These are phyloP conservation scores for Enhydra lutris DNA, from an alignment of 2,113 vertebrate genomes.

Conservation along the genomic window DNA sequence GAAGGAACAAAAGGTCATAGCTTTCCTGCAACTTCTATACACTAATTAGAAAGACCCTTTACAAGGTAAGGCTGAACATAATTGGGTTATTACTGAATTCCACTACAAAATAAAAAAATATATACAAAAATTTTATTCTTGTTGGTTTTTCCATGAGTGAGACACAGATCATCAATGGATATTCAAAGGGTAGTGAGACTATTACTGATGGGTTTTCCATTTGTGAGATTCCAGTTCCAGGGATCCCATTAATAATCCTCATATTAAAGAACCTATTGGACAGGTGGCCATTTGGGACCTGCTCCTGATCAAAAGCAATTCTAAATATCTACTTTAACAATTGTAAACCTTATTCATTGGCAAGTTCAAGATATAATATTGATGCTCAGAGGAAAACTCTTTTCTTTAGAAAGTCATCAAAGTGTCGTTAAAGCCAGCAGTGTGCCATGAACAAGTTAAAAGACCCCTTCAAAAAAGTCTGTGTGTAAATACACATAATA, in stretches of 20 bases:
- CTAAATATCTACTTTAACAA: not conserved
- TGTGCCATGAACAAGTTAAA: not conserved
- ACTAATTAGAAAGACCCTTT: conserved; percentile 59
- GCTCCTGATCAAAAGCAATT: not conserved
- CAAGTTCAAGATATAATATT: not conserved
- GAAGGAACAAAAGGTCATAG: conserved; percentile 54
- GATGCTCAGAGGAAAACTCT: not conserved
- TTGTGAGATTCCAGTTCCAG: not conserved
- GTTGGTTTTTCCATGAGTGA: conserved; percentile 47
- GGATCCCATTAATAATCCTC: not conserved
- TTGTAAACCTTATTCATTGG: not conserved
- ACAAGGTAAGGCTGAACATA: conserved; percentile 32
- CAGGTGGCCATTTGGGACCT: not conserved
- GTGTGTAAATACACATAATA: not conserved
- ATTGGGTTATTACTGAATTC: conserved; percentile 53
- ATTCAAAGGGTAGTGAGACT: not conserved
- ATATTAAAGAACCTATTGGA: not conserved
- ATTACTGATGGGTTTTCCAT: not conserved
- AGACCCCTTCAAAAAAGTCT: not conserved
- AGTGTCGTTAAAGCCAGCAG: not conserved
- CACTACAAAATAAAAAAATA: conserved; percentile 44
- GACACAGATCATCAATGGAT: not conserved
- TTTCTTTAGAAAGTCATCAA: not conserved
- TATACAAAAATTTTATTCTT: not conserved
- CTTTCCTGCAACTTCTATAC: conserved; percentile 2